Evolutionary conservation across 2,888 invertebrate species (phyloP), one percentile per base, ranked within the genome.

Genomic region (Drosophila helvetica): DNA sequence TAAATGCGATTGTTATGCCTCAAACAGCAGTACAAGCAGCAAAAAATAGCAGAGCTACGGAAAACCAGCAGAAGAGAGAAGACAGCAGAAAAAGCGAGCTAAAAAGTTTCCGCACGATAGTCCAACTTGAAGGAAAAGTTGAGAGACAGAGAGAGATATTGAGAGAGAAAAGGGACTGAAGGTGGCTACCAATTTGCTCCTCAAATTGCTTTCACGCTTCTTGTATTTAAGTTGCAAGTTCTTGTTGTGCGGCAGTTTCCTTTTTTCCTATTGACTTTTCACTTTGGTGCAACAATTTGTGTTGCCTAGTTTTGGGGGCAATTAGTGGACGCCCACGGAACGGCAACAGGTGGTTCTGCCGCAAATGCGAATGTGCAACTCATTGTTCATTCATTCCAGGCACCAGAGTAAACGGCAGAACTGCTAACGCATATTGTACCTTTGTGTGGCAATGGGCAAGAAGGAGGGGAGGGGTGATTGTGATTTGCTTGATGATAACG

Each of bases 1-100:
- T 73, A 85, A 86, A 84, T 81, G 87, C 87, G 87, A 87, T 84
- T 87, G 85, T 85, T 78, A 59, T 80, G 79, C 75, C 72, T 67
- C 64, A 63, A 69, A 69, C 65, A 59, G 54, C 67, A 68, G 67
- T 56, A 56, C 66, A 68, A 68, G 67, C 58, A 56, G 68, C 59
- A 57, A 75, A 75, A 33, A 48, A 52, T n/a, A 27, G 17, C 9
- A 17, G 22, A 46, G 56, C 38, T 15, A 38, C 38, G 7, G 15
- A 15, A 22, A 22, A 48, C 10, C 22, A 30, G 4, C 51, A 33
- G 54, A 25, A 27, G 48, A 42, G 46, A 15, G 45, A 50, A 50
- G 25, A 53, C 46, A 48, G 62, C 48, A 50, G 45, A 64, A 63
- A 57, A 51, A 57, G 53, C 72, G 33, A 52, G 27, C 18, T 30